These are phyloP conservation scores for Bugula neritina DNA, from an alignment of 2,888 invertebrate species.

Conservation along the genomic window DNA sequence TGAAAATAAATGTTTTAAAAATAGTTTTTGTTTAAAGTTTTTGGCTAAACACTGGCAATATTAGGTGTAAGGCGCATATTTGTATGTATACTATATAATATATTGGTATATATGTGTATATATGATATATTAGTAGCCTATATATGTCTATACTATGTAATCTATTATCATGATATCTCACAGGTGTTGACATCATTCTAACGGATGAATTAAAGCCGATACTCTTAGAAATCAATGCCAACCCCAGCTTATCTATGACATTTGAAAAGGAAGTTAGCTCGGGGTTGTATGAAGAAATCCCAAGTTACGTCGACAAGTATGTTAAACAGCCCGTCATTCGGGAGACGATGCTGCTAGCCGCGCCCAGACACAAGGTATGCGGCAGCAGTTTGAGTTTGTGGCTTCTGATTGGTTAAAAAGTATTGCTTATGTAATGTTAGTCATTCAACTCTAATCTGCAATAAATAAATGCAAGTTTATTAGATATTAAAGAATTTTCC, in stretches of 20 bases:
- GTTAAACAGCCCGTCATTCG: conserved; percentile 55
- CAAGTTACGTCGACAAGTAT: conserved; percentile 50
- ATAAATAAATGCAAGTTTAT: neutral
- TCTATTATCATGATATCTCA: no score
- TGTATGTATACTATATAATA: no score
- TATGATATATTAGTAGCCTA: no score
- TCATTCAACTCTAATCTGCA: neutral
- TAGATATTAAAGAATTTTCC: no score
- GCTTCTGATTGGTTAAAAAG: neutral
- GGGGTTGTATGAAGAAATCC: conserved; percentile 41
- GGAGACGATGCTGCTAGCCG: conserved; percentile 53
- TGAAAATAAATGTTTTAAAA: no score
- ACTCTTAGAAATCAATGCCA: conserved; percentile 56
- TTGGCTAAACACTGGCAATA: no score
- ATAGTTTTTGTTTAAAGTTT: no score
- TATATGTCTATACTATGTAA: no score
- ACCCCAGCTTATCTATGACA: conserved; percentile 55
- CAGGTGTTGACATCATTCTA: conserved; percentile 57
- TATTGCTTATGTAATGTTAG: neutral
- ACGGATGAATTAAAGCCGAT: conserved; percentile 52
- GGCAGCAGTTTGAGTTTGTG: conserved; percentile 20
- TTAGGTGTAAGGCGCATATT: no score
- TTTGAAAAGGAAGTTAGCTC: conserved; percentile 47
- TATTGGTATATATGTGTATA: no score
- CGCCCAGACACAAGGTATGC: conserved; percentile 35